Conservation (phyloP, 2,113 vertebrate genomes). For the Cercopithecus mona region DNA sequence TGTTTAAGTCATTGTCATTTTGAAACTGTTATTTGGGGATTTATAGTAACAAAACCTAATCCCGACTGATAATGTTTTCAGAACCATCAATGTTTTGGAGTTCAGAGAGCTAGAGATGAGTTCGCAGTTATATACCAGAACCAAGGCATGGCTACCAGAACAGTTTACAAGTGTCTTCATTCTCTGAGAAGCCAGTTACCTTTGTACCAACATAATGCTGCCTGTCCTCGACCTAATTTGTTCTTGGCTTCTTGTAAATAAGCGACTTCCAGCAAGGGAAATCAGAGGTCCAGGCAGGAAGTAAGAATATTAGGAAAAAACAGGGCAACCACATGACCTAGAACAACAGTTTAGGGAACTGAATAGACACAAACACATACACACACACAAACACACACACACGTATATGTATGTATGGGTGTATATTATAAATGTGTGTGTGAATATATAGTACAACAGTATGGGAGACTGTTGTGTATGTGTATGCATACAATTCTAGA, state of each 20-base stretch:
- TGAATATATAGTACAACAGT: background rate
- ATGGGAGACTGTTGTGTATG: too few species aligned
- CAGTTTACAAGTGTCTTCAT: background rate
- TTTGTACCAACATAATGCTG: background rate
- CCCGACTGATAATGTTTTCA: background rate
- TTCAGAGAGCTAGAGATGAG: background rate
- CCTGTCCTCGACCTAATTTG: background rate
- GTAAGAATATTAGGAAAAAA: background rate
- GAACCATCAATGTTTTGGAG: background rate
- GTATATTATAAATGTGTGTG: too few species aligned
- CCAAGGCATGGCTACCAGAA: background rate
- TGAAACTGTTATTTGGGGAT: background rate
- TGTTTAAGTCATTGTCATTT: background rate
- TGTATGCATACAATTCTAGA: background rate
- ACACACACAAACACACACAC: background rate
- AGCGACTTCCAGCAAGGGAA: background rate
- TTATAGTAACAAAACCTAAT: background rate
- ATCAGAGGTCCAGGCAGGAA: background rate
- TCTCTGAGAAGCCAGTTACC: background rate
- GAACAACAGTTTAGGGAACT: background rate
- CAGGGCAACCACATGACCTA: background rate
- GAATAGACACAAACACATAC: background rate
- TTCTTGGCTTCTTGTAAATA: background rate
- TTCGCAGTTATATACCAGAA: background rate
- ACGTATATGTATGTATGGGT: accelerated